Percentiles rank a stretch among this genome's conserved stretches.
Conservation (phyloP, 2,797 vertebrate species). For the Malurus splendens region DNA sequence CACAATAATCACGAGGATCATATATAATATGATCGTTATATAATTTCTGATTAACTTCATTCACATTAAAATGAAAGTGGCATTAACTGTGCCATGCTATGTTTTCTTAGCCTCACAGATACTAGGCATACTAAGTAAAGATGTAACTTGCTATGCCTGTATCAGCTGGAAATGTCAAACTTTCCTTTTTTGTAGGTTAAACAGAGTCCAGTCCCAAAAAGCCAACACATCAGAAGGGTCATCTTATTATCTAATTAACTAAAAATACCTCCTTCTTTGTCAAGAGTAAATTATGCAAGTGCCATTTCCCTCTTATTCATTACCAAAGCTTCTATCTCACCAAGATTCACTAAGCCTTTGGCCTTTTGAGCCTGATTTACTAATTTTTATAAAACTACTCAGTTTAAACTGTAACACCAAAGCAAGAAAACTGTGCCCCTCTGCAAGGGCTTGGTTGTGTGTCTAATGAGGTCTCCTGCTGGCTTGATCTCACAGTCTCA, state of each 20-base stretch:
- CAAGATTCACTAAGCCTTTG: background rate
- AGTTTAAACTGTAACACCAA: background rate
- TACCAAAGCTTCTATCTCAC: background rate
- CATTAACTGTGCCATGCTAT: background rate
- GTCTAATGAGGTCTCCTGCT: background rate
- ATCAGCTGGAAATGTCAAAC: background rate
- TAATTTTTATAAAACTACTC: background rate
- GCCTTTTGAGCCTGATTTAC: background rate
- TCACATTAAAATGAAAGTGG: background rate
- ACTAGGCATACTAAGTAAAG: background rate
- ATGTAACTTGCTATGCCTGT: background rate
- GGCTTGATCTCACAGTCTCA: background rate
- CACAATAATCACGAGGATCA: background rate
- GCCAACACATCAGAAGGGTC: background rate
- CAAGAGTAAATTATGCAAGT: background rate
- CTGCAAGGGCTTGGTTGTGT: background rate
- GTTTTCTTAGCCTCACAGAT: background rate
- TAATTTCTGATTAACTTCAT: background rate
- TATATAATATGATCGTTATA: background rate
- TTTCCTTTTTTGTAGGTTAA: background rate
- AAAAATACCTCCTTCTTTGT: background rate
- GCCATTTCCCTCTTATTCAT: background rate
- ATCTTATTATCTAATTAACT: slow-evolving; percentile 6
- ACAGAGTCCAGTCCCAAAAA: background rate
- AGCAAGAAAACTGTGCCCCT: background rate